phyloP scores from a whole-genome alignment of 2,888 invertebrate species.

The Cosmia trapezina region DNA sequence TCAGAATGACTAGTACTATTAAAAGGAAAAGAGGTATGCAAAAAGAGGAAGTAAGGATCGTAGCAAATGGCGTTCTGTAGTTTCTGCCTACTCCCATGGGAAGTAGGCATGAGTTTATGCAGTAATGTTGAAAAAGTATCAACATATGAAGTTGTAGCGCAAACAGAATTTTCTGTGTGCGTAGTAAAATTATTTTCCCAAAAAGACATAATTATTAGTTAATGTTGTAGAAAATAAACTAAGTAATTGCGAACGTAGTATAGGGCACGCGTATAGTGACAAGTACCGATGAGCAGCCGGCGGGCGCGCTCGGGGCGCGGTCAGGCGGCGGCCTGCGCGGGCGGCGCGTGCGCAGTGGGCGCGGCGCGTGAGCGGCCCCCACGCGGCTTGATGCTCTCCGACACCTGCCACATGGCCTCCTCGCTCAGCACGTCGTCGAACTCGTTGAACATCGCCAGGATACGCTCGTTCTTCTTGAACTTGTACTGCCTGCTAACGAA shows the following conservation, averaged over 20 bases:
- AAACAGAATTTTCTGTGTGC: background rate
- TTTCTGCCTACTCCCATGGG: too few relatives aligned
- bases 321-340: slow-evolving; percentile 70
- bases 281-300: slow-evolving; percentile 10
- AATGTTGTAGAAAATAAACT: background rate
- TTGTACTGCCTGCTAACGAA: slow-evolving; percentile 94
- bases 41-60: too few relatives aligned
- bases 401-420: slow-evolving; percentile 99
- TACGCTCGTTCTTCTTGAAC: slow-evolving; percentile 97
- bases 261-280: background rate
- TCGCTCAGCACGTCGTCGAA: slow-evolving; percentile 98
- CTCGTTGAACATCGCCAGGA: slow-evolving; percentile 98
- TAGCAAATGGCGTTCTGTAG: too few relatives aligned
- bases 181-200: background rate
- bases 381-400: slow-evolving; percentile 98
- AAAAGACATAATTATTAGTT: background rate
- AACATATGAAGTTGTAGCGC: background rate
- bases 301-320: background rate
- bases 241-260: background rate
- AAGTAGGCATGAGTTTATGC: too few relatives aligned
- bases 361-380: slow-evolving; percentile 90
- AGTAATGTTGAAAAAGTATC: background rate
- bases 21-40: too few relatives aligned
- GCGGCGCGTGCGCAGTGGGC: slow-evolving; percentile 61
- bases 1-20: background rate